Base-by-base conservation (phyloP, 2,113 vertebrate genomes). In the Triplophysa dalaica region DNA sequence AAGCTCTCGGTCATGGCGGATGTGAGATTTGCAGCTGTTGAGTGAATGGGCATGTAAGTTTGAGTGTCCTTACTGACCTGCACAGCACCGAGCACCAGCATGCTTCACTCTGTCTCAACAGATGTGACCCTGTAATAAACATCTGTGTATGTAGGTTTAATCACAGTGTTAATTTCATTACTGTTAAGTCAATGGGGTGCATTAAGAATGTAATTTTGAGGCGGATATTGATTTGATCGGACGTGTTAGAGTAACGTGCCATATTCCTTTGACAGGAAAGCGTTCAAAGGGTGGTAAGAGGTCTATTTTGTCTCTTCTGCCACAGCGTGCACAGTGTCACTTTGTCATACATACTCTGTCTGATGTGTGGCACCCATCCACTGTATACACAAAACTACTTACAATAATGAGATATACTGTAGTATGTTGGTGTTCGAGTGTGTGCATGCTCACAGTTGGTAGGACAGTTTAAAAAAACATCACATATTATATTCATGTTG, bases 251-350 rank as follows among this genome's bases (percentile, higher is more conserved):
- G 87, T 81, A 86, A 87, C 85, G 83, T 79, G 72, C 87, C 86
- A n/a, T 94, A 92, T 94, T 90, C 83, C 92, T 92, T 92, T 94
- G 92, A 93, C 95, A 92, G 93, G 94, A 93, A 96, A 94, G 94
- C 90, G 95, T 93, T 94, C 93, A 92, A 98, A 94, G 89, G 94
- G 95, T 94, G 96, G 97, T 97, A 98, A 98, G 97, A 93, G 85
- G 61, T 60, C 45, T 60, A 64, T 67, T 64, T 73, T 75, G 62
- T 48, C 75, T 7, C 26, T 22, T 16, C 19, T 66, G 14, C 62
- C 62, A 76, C 61, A 12, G 41, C 45, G 38, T 63, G 41, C 8
- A 45, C 10, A 45, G 43, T 3, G 33, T 52, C 43, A 60, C 75
- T 45, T 68, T 61, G 45, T 60, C 68, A 61, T 73, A n/a, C 56